phyloP scores from a whole-genome alignment of 2,113 vertebrate species.

The Istiophorus platypterus region DNA sequence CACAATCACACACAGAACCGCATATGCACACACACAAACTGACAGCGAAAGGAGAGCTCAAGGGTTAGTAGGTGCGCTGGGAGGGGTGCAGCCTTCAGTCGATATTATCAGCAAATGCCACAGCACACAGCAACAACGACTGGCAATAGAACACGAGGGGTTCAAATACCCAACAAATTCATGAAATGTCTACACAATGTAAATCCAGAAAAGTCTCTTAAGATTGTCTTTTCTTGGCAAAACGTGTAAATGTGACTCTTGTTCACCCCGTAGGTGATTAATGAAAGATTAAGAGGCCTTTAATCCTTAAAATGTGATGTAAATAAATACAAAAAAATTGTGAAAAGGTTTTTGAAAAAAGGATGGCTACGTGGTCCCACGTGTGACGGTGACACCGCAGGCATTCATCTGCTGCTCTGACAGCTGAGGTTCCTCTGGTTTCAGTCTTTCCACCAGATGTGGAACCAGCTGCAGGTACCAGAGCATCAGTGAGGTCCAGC shows the following conservation, averaged over 20 bases:
- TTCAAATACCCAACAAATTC: neutral
- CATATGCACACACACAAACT: slow-evolving; percentile 17
- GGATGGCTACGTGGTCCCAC: too few species aligned
- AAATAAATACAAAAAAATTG: neutral
- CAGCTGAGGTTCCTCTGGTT: too few species aligned
- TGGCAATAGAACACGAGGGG: too few species aligned
- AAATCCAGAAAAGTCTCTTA: too few species aligned
- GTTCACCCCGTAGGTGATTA: neutral
- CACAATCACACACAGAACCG: too few species aligned
- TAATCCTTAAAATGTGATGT: neutral
- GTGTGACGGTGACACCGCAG: too few species aligned
- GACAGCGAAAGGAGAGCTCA: slow-evolving; percentile 21
- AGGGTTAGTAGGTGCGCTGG: slow-evolving; percentile 39
- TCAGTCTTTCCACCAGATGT: too few species aligned
- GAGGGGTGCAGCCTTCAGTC: slow-evolving; percentile 23
- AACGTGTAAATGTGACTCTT: too few species aligned
- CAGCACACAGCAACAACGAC: neutral
- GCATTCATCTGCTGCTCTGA: neutral
- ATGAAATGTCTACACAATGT: too few species aligned
- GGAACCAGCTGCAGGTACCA: too few species aligned
- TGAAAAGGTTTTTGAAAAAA: neutral
- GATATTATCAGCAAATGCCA: neutral
- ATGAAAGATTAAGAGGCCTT: neutral
- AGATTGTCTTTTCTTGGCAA: too few species aligned
- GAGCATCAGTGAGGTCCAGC: too few species aligned